These are phyloP conservation scores for Cossypha polioptera DNA, from an alignment of 2,797 vertebrate genomes.

Conservation along the genomic window DNA sequence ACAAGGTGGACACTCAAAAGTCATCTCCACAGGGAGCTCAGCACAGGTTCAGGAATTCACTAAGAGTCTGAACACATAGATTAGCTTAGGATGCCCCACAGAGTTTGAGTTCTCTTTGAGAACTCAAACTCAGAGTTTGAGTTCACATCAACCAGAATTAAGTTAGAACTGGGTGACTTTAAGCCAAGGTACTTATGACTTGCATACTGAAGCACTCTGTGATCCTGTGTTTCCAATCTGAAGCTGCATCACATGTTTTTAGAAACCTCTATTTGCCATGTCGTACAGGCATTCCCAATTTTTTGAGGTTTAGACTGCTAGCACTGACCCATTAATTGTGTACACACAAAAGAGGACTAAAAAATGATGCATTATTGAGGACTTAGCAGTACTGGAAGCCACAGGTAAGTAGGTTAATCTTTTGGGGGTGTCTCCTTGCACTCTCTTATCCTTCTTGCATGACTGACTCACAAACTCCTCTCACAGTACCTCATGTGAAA, in stretches of 20 bases:
- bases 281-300: background rate
- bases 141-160: background rate
- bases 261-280: background rate
- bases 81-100: background rate
- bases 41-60: background rate
- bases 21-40: background rate
- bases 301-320: background rate
- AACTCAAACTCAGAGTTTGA: background rate
- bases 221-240: background rate
- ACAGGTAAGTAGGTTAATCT: background rate
- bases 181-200: background rate
- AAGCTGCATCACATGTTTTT: background rate
- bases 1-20: background rate
- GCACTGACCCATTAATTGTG: background rate
- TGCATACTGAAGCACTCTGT: background rate
- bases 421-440: background rate
- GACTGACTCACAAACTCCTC: background rate
- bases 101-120: too few species aligned
- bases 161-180: background rate
- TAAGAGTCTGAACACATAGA: background rate
- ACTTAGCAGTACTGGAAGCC: background rate
- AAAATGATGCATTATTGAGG: rapidly evolving
- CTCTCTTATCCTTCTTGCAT: background rate
- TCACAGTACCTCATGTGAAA: rapidly evolving
- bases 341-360: background rate